A percentile compares a stretch with the other conserved stretches of the same genome.
Evolutionary conservation across 2,113 vertebrate genomes (phyloP).

Genomic region (Syngnathus scovelli): DNA sequence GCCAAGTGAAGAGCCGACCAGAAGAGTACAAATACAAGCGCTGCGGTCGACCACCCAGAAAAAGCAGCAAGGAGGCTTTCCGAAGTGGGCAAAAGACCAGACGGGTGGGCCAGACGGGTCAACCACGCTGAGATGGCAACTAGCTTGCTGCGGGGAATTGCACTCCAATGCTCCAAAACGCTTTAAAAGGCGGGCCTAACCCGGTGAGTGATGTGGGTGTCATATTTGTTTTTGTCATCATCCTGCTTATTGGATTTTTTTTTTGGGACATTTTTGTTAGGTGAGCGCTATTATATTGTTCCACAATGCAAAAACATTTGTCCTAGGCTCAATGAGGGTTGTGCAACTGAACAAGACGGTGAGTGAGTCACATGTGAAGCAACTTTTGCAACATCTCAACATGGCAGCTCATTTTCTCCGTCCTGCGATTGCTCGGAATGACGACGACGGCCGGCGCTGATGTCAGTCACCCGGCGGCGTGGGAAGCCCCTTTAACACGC

Average conservation of each 20-base stretch:
- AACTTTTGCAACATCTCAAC: not conserved
- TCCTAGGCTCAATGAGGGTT: not conserved
- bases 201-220: not conserved
- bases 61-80: too few relatives aligned
- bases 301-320: too few relatives aligned
- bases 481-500: constrained; percentile 33
- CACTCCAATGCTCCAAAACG: not conserved
- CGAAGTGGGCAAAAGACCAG: not conserved
- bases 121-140: not conserved
- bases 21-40: not conserved
- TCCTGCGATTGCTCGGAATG: constrained; percentile 4
- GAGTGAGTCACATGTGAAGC: not conserved
- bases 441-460: constrained; percentile 2
- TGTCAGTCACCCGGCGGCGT: constrained; percentile 4
- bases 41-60: not conserved
- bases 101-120: not conserved
- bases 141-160: not conserved
- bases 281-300: too few relatives aligned
- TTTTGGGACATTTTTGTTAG: too few relatives aligned
- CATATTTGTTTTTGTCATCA: not conserved
- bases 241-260: too few relatives aligned
- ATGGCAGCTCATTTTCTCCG: not conserved
- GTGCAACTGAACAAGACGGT: not conserved
- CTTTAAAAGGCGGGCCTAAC: not conserved
- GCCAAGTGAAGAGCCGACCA: not conserved